Percentiles rank a stretch among this genome's conserved stretches.
Evolutionary conservation across 2,888 invertebrate species (phyloP).

Genomic region (Noctua pronuba): DNA sequence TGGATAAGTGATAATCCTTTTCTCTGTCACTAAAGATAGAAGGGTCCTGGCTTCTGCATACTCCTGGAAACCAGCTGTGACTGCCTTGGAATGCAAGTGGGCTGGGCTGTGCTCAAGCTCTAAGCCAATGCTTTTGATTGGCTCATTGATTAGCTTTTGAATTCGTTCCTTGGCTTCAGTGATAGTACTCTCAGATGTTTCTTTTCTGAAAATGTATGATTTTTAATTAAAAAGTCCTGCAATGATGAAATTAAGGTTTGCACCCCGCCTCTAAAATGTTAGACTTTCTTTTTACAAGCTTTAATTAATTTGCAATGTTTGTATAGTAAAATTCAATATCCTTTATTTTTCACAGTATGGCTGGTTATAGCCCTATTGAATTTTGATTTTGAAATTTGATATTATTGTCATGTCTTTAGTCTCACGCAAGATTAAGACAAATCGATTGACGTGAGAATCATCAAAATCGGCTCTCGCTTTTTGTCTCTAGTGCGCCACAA

Average conservation of each 20-base stretch:
- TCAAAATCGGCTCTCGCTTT: neutral
- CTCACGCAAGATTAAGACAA: too few species aligned
- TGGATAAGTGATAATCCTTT: slow-evolving; percentile 91
- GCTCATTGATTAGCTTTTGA: slow-evolving; percentile 90
- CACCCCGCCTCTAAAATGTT: too few species aligned
- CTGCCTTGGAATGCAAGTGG: slow-evolving; percentile 84
- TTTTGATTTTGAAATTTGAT: too few species aligned
- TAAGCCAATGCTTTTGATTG: slow-evolving; percentile 91
- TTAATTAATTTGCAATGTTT: too few species aligned
- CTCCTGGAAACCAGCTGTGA: slow-evolving; percentile 92
- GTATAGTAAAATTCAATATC: too few species aligned
- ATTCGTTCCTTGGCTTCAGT: slow-evolving; percentile 92
- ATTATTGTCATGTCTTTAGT: too few species aligned
- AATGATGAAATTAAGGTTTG: neutral
- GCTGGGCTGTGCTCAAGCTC: slow-evolving; percentile 94
- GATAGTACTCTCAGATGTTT: slow-evolving; percentile 78
- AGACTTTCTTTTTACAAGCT: too few species aligned
- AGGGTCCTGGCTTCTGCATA: slow-evolving; percentile 96
- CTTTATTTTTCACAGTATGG: too few species aligned
- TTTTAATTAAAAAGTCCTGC: neutral
- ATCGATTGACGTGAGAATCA: neutral
- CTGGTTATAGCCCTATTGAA: too few species aligned
- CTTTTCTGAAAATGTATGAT: slow-evolving; percentile 76
- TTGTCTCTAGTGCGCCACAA: neutral
- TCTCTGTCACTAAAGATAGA: slow-evolving; percentile 92